A percentile compares a stretch with the other conserved stretches of the same genome.
phyloP scores from a whole-genome alignment of 2,888 invertebrate species.

The Callyntrura sp. region DNA sequence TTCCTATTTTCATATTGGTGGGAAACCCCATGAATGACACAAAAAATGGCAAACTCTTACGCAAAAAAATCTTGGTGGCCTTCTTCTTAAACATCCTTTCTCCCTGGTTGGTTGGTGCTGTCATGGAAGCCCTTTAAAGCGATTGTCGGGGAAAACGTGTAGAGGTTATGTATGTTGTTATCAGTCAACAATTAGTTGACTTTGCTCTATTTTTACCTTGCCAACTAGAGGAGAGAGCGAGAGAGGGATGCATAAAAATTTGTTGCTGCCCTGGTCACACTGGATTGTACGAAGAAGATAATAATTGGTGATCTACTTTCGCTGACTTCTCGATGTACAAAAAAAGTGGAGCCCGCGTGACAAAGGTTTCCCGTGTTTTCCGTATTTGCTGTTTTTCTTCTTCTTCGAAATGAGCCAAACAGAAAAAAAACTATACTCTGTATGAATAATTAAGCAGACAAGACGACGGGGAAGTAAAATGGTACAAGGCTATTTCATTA shows the following conservation, averaged over 20 bases:
- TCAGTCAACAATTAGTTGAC: neutral
- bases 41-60: too few relatives aligned
- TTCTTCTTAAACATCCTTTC: too few relatives aligned
- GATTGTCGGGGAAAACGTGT: neutral
- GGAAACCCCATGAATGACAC: too few relatives aligned
- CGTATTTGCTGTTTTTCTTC: too few relatives aligned
- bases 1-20: too few relatives aligned
- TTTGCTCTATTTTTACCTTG: conserved; percentile 35
- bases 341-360: neutral
- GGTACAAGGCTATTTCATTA: conserved; percentile 31
- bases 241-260: neutral
- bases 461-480: conserved; percentile 27
- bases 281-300: neutral
- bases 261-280: neutral
- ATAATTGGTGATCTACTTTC: conserved; percentile 48
- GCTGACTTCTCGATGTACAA: neutral
- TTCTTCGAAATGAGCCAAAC: neutral
- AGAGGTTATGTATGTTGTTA: neutral
- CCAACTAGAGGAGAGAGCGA: neutral
- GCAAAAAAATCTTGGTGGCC: too few relatives aligned
- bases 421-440: conserved; percentile 3
- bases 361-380: conserved; percentile 26
- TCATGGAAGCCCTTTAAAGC: too few relatives aligned
- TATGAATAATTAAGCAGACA: conserved; percentile 27
- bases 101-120: too few relatives aligned